Conservation (phyloP, 2,888 invertebrate species). For the Trissonchulus sp. region DNA sequence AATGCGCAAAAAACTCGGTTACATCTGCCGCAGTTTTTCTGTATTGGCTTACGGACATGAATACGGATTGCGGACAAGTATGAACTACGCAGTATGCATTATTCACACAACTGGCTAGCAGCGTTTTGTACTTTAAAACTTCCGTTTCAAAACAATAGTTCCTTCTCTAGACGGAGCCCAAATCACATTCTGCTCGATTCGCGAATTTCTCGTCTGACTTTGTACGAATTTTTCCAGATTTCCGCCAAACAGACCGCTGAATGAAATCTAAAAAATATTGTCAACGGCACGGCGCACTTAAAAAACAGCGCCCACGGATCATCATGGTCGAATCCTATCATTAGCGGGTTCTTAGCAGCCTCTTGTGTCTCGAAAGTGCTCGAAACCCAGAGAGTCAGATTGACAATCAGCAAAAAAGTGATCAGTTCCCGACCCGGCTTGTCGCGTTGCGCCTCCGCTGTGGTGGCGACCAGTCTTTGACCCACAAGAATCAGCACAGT, state of each 20-base stretch:
- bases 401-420: constrained; percentile 86
- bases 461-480: constrained; percentile 11
- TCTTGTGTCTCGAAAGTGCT: constrained; percentile 91
- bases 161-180: too few relatives aligned
- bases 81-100: too few relatives aligned
- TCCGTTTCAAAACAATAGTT: too few relatives aligned
- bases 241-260: constrained; percentile 87
- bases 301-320: constrained; percentile 87
- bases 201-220: constrained; percentile 24
- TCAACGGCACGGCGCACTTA: constrained; percentile 82
- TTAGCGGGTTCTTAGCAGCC: constrained; percentile 76
- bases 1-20: too few relatives aligned
- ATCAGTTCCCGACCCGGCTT: constrained; percentile 92
- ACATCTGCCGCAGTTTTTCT: too few relatives aligned
- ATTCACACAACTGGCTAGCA: too few relatives aligned
- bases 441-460: constrained; percentile 79
- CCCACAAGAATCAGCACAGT: constrained; percentile 20
- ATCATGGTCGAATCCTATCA: constrained; percentile 81
- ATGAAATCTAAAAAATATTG: constrained; percentile 93
- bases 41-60: too few relatives aligned
- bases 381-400: constrained; percentile 92
- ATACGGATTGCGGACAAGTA: too few relatives aligned
- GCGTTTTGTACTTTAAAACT: too few relatives aligned
- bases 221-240: constrained; percentile 74
- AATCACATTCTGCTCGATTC: neutral